Evolutionary conservation across 2,113 vertebrate species (phyloP), one percentile per base, ranked within the genome.

Genomic region (Girardinichthys multiradiatus): DNA sequence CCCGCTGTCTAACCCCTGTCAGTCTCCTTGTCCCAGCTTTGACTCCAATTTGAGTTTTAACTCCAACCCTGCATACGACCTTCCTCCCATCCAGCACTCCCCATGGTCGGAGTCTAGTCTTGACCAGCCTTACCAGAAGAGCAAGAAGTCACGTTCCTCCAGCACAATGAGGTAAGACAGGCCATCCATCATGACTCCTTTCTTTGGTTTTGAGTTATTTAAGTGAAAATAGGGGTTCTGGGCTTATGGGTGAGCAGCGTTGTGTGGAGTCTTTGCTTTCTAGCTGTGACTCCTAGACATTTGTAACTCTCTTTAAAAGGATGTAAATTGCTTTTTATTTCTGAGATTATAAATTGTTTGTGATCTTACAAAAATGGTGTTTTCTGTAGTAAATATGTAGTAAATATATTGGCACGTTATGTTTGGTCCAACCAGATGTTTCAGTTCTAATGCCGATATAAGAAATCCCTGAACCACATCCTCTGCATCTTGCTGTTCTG

Each of bases 101-200:
- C 96, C 96, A 0, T 97, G 96, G 96, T 86, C 87, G 3, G 96
- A 97, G 87, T 95, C 95, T 2, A 97, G 96, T 77, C 94, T 97
- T 11, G 96, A 97, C 82, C 90, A 96, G 59, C 96, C 96, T 3
- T 97, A 96, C 15, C 91, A 96, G 87, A 96, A 95, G 86, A 90
- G 81, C 45, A 95, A 92, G 85, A 95, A 93, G 78, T 86, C 90
- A 0, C 87, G 74, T 37, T 93, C 91, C 0, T 93, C 92, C 19
- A 62, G 72, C 74, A 95, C 93, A 64, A 91, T 89, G 64, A 96
- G 95, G 96, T 97, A 72, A 35, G 1, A 10, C 28, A 24, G 28
- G 42, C 33, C 63, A 64, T 77, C 57, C 45, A 30, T 83, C 77
- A 62, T 45, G 42, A 24, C 67, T 70, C 24, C 3, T 31, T 70